Evolutionary conservation across 2,113 vertebrate genomes (phyloP).

Genomic region (Turnix velox): DNA sequence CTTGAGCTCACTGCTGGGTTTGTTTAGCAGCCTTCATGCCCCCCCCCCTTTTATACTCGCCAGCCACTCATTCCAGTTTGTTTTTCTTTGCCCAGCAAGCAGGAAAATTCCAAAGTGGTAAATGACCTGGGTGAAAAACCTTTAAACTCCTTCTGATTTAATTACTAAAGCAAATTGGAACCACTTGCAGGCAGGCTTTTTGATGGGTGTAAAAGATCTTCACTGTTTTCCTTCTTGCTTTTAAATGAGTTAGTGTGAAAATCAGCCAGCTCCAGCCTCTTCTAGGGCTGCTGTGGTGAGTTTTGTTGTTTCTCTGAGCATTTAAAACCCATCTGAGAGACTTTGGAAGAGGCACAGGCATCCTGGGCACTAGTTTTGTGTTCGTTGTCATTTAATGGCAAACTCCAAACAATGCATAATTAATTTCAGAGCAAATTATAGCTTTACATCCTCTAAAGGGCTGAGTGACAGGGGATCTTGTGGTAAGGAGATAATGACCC

Average conservation of each 20-base stretch:
- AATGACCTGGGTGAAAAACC: conserved; percentile 85
- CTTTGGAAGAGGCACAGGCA: background rate
- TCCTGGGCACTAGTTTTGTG: background rate
- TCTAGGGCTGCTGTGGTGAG: background rate
- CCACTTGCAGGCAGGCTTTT: conserved; percentile 82
- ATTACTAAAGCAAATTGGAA: conserved; percentile 94
- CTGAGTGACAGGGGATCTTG: conserved; percentile 45
- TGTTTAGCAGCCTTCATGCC: conserved; percentile 61
- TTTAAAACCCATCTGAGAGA: background rate
- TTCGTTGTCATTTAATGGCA: conserved; percentile 34
- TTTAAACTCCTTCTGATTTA: conserved; percentile 86
- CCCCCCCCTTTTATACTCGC: conserved; percentile 55
- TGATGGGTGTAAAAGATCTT: conserved; percentile 82
- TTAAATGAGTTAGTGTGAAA: conserved; percentile 70
- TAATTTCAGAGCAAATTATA: conserved; percentile 55
- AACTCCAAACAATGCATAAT: conserved; percentile 51
- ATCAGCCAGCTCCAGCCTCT: conserved; percentile 19
- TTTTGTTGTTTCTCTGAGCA: background rate
- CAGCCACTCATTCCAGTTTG: conserved; percentile 61
- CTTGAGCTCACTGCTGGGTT: conserved; percentile 69
- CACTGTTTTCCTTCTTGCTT: conserved; percentile 67
- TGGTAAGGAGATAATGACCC: conserved; percentile 55
- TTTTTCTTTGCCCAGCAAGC: conserved; percentile 78
- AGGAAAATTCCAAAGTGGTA: conserved; percentile 80
- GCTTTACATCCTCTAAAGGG: conserved; percentile 12